Evolutionary conservation across 2,888 invertebrate species (phyloP), one percentile per base, ranked within the genome.

Genomic region (Andrena dorsata): DNA sequence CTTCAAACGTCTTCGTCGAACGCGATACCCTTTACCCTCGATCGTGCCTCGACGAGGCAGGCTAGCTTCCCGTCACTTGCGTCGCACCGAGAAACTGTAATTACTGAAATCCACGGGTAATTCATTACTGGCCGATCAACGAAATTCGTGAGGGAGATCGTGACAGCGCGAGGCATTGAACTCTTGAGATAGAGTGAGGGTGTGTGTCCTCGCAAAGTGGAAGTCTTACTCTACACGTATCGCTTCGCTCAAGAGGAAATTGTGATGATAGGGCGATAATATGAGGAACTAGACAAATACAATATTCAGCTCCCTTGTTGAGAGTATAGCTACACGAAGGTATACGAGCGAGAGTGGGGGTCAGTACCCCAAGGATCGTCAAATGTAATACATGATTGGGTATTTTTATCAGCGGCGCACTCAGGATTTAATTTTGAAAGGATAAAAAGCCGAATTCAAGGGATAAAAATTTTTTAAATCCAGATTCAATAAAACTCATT

Each of bases 21-120:
- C 71, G 61, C 47, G 76, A 80, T 77, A 64, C 69, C 69, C 76
- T 69, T 68, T 76, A 69, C 23, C 76, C 66, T 47, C 26, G 26
- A 23, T 32, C 30, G 20, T 71, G 58, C 60, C 30, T 71, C 71
- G 61, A 30, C 30, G 13, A 13, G 5, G 8, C 28, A 23, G 56
- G 5, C 26, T 56, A 20, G 58, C n/a, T 28, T 41, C 35, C 58
- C 10, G 64, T 30, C 23, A 10, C 47, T 74, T 68, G 58, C 58
- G 26, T 72, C 71, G 32, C 49, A 23, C 51, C 10, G 20, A 23
- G 49, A 71, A 71, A 71, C 23, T 28, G 5, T 16, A 35, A 71
- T 71, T 60, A 41, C 26, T 8, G n/a, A 26, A 56, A 58, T 61
- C 32, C 30, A n/a, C 16, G n/a, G 32, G 10, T 13, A 30, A 41